Evolutionary conservation across 2,113 vertebrate genomes (phyloP), one percentile per base, ranked within the genome.

Genomic region (Lepisosteus oculatus): DNA sequence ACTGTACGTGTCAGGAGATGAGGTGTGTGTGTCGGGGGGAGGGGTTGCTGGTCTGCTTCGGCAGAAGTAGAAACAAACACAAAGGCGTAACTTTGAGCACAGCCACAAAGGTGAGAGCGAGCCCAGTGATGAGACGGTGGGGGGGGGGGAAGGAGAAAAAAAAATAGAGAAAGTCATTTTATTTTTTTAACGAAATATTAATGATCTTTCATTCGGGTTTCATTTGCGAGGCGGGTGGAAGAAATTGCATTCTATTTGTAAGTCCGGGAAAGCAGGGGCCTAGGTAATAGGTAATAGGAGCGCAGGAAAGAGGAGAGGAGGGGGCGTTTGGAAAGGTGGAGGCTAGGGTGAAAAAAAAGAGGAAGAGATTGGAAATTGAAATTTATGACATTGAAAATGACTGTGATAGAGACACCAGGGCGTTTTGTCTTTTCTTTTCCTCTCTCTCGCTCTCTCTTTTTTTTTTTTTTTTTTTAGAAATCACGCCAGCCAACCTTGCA

Each of bases 361-460:
- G 81, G 77, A 84, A 88, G 89, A 87, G 89, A 91, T 91, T 89
- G 86, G 88, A 94, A 95, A 94, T 95, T 93, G 94, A 97, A 97
- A 98, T 97, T 93, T 93, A 95, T 95, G 94, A 93, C 95, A 95
- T 96, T 97, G 95, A 92, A 95, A 96, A 97, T 92, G 94, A 93
- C 91, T 92, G 80, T 86, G 90, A 86, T 82, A 91, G 85, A 86
- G 79, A 76, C 77, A 76, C 74, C 75, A 83, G 85, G 80, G 83
- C 65, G 75, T 84, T 29, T 29, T 29, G 83, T 76, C 83, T 80
- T 81, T 75, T 81, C 78, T 74, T 81, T 59, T 44, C 17, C 29
- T 3, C 69, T 44, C 59, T 74, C 77, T 64, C 43, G 56, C 74
- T 43, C 73, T 66, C 17, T 69, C 65, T 72, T 67, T 47, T 43